These are phyloP conservation scores for Spodoptera frugiperda DNA, from an alignment of 1,140 invertebrate genomes.

Conservation along the genomic window DNA sequence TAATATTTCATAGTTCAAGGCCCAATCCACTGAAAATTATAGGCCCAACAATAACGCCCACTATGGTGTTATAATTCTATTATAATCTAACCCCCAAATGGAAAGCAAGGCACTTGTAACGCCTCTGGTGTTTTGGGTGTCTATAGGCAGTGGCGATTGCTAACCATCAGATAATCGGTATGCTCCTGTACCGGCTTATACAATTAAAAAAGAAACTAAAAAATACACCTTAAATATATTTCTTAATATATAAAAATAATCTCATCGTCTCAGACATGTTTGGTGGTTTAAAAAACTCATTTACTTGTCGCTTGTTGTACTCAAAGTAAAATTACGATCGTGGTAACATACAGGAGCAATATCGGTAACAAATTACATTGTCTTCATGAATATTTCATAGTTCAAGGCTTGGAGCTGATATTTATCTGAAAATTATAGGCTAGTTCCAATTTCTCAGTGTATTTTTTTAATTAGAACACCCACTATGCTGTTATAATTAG, in stretches of 20 bases:
- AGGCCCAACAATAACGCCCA: no score
- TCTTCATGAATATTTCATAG: conserved; percentile 66
- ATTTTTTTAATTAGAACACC: neutral
- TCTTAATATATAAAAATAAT: no score
- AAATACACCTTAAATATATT: no score
- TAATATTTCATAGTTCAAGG: conserved; percentile 60
- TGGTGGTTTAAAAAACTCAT: conserved; percentile 36
- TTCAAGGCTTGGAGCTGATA: conserved; percentile 45
- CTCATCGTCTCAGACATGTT: neutral
- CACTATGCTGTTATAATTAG: neutral
- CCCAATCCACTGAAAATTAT: conserved; percentile 59
- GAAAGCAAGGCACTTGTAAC: no score
- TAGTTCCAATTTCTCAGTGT: conserved; percentile 7
- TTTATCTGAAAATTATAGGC: conserved; percentile 61
- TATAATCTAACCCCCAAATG: no score
- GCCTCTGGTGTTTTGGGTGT: no score
- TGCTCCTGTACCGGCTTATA: no score
- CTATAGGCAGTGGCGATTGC: no score
- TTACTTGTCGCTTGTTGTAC: conserved; percentile 1
- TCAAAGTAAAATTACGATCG: conserved; percentile 24
- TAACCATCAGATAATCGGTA: no score
- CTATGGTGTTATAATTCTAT: no score
- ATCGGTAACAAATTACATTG: conserved; percentile 65
- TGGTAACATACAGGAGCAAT: conserved; percentile 51
- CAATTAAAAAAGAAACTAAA: no score